Evolutionary conservation across 2,113 vertebrate species (phyloP).

Genomic region (Regulus satrapa): DNA sequence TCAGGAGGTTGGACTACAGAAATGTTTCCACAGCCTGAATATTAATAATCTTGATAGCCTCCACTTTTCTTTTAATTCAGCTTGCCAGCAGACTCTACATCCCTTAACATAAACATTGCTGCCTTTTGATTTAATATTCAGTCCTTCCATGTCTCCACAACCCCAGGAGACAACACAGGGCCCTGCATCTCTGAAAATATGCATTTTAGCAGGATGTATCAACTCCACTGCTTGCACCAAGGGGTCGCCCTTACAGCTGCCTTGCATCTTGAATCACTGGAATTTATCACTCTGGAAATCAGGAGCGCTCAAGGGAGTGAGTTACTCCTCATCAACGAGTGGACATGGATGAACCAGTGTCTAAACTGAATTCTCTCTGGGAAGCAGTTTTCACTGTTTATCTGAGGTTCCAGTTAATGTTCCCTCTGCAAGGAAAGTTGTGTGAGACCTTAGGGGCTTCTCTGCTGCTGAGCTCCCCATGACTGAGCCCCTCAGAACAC

Average conservation of each 20-base stretch:
- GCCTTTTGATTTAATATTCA: not conserved
- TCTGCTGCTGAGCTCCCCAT: not conserved
- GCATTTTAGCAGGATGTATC: not conserved
- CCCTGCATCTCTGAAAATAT: not conserved
- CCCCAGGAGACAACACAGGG: not conserved
- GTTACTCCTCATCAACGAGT: accelerated
- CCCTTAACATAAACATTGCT: not conserved
- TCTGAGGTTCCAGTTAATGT: not conserved
- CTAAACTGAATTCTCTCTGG: not conserved
- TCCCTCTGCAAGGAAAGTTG: not conserved
- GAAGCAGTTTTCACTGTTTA: not conserved
- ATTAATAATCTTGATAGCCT: not conserved
- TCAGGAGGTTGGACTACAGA: not conserved
- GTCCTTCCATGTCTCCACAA: not conserved
- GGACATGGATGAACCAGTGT: accelerated
- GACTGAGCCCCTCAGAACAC: not conserved
- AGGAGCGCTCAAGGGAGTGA: not conserved
- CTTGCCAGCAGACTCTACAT: not conserved
- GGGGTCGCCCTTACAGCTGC: not conserved
- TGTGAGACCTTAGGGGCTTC: not conserved
- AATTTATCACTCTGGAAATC: not conserved
- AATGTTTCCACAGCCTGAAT: not conserved
- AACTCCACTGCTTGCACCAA: not conserved
- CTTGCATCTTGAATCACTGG: not conserved
- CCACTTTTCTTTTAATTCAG: not conserved